Evolutionary conservation across 2,888 invertebrate genomes (phyloP), one percentile per base, ranked within the genome.

Genomic region (Noctua fimbriata): DNA sequence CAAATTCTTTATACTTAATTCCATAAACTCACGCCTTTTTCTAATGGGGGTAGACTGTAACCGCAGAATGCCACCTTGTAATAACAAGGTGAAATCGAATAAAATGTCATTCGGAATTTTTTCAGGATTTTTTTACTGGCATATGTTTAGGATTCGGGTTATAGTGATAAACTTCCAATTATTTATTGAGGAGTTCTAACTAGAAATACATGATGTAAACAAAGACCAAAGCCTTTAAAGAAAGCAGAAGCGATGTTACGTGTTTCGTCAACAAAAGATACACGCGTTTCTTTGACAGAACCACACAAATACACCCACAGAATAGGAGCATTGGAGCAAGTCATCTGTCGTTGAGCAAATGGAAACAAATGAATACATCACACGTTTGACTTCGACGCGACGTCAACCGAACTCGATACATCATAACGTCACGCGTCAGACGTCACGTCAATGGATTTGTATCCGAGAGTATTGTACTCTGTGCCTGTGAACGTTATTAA

Each of bases 361-460:
- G 28, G 70, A 85, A 76, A 84, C 85, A 85, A 87, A 87, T 87
- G 85, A 88, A 88, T 71, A 76, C 86, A 60, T 85, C 85, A 76
- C 70, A 71, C 77, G 75, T 81, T 87, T 78, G 85, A 85, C 85
- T 85, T 76, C 66, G 49, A 74, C 76, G 28, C 41, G 24, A 73
- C 65, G 81, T 81, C 88, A 85, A 21, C 74, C 73, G 44, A 60
- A 73, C 75, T 78, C 88, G 81, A 88, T 85, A 88, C 73, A 85
- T 85, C 85, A 85, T 84, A 84, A 44, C 73, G 87, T 75, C 58
- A 84, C 24, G 10, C 71, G 78, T 79, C 84, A 73, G 41, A 60
- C 69, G 77, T 73, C 81, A 67, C 73, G 67, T 47, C 88, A 78
- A 73, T 75, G 47, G 74, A 85, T 87, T 70, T 79, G 75, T 87